Conservation (phyloP, 2,888 invertebrate genomes). For the Calliphora vomitoria region DNA sequence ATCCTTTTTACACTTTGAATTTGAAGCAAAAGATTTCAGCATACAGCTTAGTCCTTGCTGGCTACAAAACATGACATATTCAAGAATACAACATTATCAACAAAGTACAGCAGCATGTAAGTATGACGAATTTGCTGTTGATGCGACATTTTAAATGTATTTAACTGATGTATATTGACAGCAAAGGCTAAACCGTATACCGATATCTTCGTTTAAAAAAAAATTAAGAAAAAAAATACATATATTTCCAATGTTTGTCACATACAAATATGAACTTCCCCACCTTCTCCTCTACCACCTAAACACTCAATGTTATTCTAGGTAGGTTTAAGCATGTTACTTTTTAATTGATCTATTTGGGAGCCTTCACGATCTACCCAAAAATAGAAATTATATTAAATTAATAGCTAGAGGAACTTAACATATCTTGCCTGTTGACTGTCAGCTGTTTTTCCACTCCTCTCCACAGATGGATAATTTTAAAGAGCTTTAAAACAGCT, state of each 20-base stretch:
- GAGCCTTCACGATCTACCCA: constrained; percentile 22
- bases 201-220: constrained; percentile 76
- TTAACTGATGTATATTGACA: constrained; percentile 79
- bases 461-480: too few relatives aligned
- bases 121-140: constrained; percentile 60
- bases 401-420: too few relatives aligned
- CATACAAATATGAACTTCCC: constrained; percentile 42
- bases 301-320: constrained; percentile 55
- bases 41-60: constrained; percentile 84
- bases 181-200: constrained; percentile 85
- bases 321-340: constrained; percentile 69
- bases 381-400: not conserved
- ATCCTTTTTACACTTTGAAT: constrained; percentile 35
- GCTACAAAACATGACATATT: constrained; percentile 76
- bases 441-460: too few relatives aligned
- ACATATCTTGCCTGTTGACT: too few relatives aligned
- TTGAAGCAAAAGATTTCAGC: constrained; percentile 77
- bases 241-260: constrained; percentile 1
- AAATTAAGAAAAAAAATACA: constrained; percentile 22
- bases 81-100: constrained; percentile 38
- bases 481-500: too few relatives aligned
- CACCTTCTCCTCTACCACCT: constrained; percentile 57
- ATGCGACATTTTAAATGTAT: constrained; percentile 42
- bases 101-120: constrained; percentile 56
- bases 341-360: constrained; percentile 36